Base-by-base conservation (phyloP, 2,888 invertebrate species). In the Silvanus unidentatus region DNA sequence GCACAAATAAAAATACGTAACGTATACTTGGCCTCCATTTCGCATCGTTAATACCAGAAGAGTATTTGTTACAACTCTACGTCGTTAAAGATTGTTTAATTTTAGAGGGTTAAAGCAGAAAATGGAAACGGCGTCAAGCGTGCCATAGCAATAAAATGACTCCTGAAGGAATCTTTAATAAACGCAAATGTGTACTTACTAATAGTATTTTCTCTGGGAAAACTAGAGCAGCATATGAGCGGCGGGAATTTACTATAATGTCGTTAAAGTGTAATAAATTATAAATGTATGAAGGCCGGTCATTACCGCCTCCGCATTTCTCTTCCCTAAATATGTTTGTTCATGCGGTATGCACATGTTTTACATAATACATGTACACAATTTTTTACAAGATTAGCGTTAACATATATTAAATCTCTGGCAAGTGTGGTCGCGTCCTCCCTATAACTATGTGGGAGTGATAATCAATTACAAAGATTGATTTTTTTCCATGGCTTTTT, bases 141-240 rank as follows among this genome's bases (percentile, higher is more conserved):
- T 42, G 37, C 29, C 37, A 37, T 16, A 3, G 40, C 32, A 40
- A 43, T 43, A 43, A 43, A 43, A 43, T 47, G 43, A 40, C 40
- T 43, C 38, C 43, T 30, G 35, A 27, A 43, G 47, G 37, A 47
- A 47, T 47, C 43, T 43, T 43, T 47, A 43, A 43, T 43, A 47
- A 41, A 36, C 30, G 13, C 2, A 16, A 44, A 44, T 40, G 16
- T 44, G 22, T 35, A 13, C n/a, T 5, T 37, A 37, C n/a, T 5
- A 5, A 22, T 22, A 32, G 32, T 32, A 32, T 32, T 32, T 16
- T 43, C 32, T n/a, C n/a, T n/a, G 16, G 11, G 34, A 16, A 16
- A 39, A 39, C 11, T 14, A 10, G 11, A 16, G 10, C 15, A 12
- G 10, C 10, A 6, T 14, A 15, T 10, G 39, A 42, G 11, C 11